Base-by-base conservation (phyloP, 2,113 vertebrate species). In the Phyllostomus hastatus region DNA sequence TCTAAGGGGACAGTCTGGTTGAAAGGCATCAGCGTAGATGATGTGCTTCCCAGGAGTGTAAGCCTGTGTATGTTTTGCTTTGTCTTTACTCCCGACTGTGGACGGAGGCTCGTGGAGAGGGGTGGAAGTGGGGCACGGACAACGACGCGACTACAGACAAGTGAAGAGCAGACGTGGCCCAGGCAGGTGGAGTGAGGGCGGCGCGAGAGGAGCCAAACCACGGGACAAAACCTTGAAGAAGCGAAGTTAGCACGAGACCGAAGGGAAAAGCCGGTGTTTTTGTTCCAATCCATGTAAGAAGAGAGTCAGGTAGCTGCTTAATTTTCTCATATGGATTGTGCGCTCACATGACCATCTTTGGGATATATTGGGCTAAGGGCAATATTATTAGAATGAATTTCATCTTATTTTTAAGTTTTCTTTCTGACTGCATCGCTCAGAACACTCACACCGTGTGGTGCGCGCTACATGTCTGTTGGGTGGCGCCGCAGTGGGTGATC, bases 241-340 rank as follows among this genome's bases (percentile, higher is more conserved):
- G 24, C 26, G 24, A 0, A 4, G 3, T 33, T 26, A 22, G n/a
- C 5, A 1, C 28, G 24, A 17, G 19, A 7, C 33, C 43, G 5
- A 28, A 35, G 8, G 8, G 61, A 15, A 57, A 41, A 46, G 59
- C 14, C 33, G 20, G 1, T 19, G 11, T 41, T 85, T 35, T 5
- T 35, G 7, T 70, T 4, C 24, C 9, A 22, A 4, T 28, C 59
- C 24, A 31, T 15, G 7, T 50, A 78, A 22, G 78, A 38, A 8
- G 16, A 64, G 31, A 12, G 6, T 84, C 52, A 70, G 41, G 61
- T 43, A 50, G 41, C 52, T 79, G 81, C 48, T 33, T 70, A 26
- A 43, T 81, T 54, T 91, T 73, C n/a, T 81, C 4, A 3, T 48
- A 38, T 38, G 31, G n/a, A 86, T 48, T 66, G 4, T 48, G 22